Conservation (phyloP, 2,113 vertebrate species). For the Mionectes macconnelli region DNA sequence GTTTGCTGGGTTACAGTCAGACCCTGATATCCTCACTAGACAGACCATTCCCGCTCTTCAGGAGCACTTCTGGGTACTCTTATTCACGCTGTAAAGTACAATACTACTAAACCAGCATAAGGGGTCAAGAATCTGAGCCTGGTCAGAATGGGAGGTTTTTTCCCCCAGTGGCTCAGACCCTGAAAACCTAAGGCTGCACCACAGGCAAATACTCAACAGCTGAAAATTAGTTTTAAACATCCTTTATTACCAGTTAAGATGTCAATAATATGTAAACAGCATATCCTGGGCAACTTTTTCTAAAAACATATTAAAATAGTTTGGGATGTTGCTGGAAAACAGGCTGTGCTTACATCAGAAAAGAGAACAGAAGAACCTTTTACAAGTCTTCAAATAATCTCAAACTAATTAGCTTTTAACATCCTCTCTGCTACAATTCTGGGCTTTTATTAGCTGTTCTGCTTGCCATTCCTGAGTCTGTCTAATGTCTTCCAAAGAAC, state of each 20-base stretch:
- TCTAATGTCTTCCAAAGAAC: conserved; percentile 25
- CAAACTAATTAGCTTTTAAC: conserved; percentile 47
- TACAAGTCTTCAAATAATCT: conserved; percentile 41
- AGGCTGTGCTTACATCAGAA: background rate
- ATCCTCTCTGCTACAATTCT: conserved; percentile 25
- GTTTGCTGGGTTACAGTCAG: background rate
- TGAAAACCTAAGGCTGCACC: background rate
- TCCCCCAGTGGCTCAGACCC: background rate
- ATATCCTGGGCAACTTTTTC: background rate
- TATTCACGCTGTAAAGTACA: background rate
- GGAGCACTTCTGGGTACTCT: background rate
- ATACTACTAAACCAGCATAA: background rate
- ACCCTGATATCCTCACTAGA: background rate
- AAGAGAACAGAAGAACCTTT: conserved; percentile 23
- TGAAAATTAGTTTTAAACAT: background rate
- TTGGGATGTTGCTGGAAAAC: background rate
- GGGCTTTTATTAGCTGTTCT: conserved; percentile 39
- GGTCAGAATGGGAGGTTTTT: background rate
- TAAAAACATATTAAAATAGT: conserved; percentile 1
- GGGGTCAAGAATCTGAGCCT: background rate
- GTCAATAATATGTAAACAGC: background rate
- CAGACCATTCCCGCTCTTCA: background rate
- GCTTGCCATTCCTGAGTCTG: conserved; percentile 5
- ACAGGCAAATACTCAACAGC: background rate
- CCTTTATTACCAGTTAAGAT: background rate